Base-by-base conservation (phyloP, 2,888 invertebrate genomes). In the Meghimatium bilineatum region DNA sequence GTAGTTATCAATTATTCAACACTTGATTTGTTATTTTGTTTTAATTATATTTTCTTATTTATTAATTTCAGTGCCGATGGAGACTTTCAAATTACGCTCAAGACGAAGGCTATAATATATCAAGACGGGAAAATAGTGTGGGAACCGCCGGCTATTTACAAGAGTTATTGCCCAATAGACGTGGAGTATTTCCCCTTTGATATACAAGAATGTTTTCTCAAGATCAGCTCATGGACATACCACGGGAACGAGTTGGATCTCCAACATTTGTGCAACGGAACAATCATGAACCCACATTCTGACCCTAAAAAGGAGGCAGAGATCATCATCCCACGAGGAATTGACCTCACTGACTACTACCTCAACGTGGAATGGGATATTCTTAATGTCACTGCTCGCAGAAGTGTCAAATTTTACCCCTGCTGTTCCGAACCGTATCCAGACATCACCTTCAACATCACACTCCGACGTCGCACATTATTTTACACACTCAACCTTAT, bases 111-210 rank as follows among this genome's bases (percentile, higher is more conserved):
- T 0, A 98, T 97, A 0, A 94, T 99, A 8, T 96, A 96, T 90
- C 96, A 96, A 93, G 97, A 97, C 0, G 99, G 99, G 23, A 97
- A 96, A 93, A 98, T 99, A 0, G 95, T 97, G 0, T 98, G 98
- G 98, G 98, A 98, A 8, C 99, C 99, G 0, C 99, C 99, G 17
- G 99, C 98, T 56, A 98, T 99, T 93, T 99, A 98, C 94, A 99
- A 99, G 94, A 98, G 98, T 3, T 93, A 93, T 87, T 94, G 94
- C 86, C 93, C 93, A 44, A 94, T 94, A 76, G 92, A 94, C 87
- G 94, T 94, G 29, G 94, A 94, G 89, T 94, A 92, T 90, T 94
- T 93, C 80, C 93, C 93, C n/a, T 93, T 93, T 86, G 93, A 93
- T 82, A 97, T 98, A 92, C 98, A 98, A 94, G 97, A 97, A 84